These are phyloP conservation scores for Cromileptes altivelis DNA, from an alignment of 2,113 vertebrate genomes.

Conservation along the genomic window DNA sequence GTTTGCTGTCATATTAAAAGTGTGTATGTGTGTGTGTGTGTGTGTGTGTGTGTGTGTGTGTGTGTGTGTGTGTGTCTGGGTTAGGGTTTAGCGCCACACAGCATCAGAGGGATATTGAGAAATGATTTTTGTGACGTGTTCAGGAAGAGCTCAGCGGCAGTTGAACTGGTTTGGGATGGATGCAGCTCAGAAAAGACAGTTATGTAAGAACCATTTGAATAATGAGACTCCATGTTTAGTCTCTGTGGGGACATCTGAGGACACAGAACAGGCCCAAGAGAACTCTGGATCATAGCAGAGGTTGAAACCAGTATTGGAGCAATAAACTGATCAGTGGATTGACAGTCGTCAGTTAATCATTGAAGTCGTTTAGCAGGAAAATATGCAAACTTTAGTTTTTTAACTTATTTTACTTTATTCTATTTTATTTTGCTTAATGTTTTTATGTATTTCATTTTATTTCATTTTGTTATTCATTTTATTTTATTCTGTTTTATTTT, in stretches of 20 bases:
- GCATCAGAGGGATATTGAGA: slow-evolving; percentile 1
- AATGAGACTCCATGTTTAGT: slow-evolving; percentile 39
- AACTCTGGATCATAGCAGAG: slow-evolving; percentile 1
- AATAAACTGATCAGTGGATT: not conserved
- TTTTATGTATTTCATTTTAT: too few relatives aligned
- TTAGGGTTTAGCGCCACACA: not conserved
- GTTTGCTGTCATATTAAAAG: slow-evolving; percentile 13
- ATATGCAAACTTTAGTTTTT: not conserved
- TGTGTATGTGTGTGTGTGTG: not conserved
- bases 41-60: not conserved
- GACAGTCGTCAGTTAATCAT: not conserved
- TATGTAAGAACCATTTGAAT: slow-evolving; percentile 55
- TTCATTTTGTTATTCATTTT: too few relatives aligned
- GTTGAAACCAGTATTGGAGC: too few relatives aligned
- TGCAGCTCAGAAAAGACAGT: slow-evolving; percentile 32
- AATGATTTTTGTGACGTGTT: slow-evolving; percentile 5
- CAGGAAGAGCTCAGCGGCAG: slow-evolving; percentile 31
- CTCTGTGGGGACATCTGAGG: not conserved
- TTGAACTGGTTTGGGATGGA: slow-evolving; percentile 33
- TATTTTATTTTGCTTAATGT: too few relatives aligned
- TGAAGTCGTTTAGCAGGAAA: not conserved
- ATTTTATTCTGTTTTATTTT: too few relatives aligned
- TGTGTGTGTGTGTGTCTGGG: too few relatives aligned
- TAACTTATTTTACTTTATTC: too few relatives aligned
- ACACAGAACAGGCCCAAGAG: not conserved